These are phyloP conservation scores for Atrina japonica DNA, from an alignment of 2,888 invertebrate species.

Conservation along the genomic window DNA sequence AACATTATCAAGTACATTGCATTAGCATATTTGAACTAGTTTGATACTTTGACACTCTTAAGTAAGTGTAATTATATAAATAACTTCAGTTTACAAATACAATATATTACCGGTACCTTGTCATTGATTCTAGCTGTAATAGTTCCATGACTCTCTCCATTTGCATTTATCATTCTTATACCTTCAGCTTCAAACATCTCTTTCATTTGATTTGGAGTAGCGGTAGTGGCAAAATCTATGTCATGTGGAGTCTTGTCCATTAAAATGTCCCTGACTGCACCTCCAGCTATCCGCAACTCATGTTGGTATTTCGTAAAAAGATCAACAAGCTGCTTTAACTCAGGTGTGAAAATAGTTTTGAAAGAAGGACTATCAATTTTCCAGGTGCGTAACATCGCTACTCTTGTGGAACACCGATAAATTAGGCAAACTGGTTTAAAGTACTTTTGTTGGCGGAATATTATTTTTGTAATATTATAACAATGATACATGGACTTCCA, in stretches of 20 bases:
- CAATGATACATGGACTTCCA: too few species aligned
- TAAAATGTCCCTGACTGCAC: conserved; percentile 90
- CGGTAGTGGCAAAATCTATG: conserved; percentile 98
- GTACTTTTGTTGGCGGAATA: too few species aligned
- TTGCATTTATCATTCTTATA: conserved; percentile 94
- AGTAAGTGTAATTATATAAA: too few species aligned
- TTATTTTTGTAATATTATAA: too few species aligned
- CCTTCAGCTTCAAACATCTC: conserved; percentile 92
- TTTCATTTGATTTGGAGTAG: conserved; percentile 98
- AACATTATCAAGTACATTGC: too few species aligned
- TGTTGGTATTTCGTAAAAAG: conserved; percentile 87
- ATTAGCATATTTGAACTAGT: too few species aligned
- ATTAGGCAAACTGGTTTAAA: too few species aligned
- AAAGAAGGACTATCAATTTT: conserved; percentile 76
- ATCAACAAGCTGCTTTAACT: conserved; percentile 86
- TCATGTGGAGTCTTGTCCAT: conserved; percentile 84
- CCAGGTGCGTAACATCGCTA: conserved; percentile 22
- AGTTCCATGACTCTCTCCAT: conserved; percentile 85
- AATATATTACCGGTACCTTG: too few species aligned
- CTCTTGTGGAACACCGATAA: too few species aligned
- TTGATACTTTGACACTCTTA: too few species aligned
- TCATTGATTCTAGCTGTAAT: conserved; percentile 97
- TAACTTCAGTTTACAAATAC: too few species aligned
- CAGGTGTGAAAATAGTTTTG: conserved; percentile 86
- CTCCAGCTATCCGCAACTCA: conserved; percentile 97